A percentile compares a stretch with the other conserved stretches of the same genome.
phyloP scores from a whole-genome alignment of 2,113 vertebrate genomes.

The Thunnus thynnus region DNA sequence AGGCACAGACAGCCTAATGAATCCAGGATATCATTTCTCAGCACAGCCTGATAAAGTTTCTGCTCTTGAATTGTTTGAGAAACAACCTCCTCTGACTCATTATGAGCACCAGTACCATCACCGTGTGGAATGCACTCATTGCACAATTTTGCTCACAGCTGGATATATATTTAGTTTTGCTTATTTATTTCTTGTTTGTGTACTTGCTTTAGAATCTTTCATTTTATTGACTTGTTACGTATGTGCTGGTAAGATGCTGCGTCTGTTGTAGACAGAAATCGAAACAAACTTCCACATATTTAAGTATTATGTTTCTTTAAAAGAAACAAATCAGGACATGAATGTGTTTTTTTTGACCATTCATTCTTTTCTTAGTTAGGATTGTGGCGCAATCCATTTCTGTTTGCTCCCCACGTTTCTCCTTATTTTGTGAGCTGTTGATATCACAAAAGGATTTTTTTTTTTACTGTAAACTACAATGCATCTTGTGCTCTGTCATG shows the following conservation, averaged over 20 bases:
- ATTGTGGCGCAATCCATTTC: too few relatives aligned
- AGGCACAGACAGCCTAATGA: conserved; percentile 71
- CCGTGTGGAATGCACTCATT: conserved; percentile 18
- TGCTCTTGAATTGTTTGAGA: conserved; percentile 55
- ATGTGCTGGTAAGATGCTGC: not conserved
- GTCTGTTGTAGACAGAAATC: not conserved
- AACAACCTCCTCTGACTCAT: conserved; percentile 48
- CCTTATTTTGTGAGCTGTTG: too few relatives aligned
- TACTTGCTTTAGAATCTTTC: conserved; percentile 17
- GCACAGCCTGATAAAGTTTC: conserved; percentile 50
- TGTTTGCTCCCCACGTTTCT: too few relatives aligned
- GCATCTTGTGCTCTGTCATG: too few relatives aligned
- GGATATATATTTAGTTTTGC: conserved; percentile 3
- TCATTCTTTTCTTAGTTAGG: too few relatives aligned
- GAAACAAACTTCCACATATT: conserved; percentile 1
- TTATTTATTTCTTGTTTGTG: conserved; percentile 10
- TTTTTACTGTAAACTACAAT: too few relatives aligned
- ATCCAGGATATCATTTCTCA: conserved; percentile 64
- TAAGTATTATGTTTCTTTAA: not conserved
- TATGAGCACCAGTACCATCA: conserved; percentile 14
- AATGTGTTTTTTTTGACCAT: not conserved
- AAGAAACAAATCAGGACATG: not conserved
- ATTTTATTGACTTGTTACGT: conserved; percentile 15
- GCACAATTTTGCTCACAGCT: conserved; percentile 28
- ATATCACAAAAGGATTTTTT: too few relatives aligned